Evolutionary conservation across 2,797 vertebrate genomes (phyloP).

Genomic region (Clarias fuscus): DNA sequence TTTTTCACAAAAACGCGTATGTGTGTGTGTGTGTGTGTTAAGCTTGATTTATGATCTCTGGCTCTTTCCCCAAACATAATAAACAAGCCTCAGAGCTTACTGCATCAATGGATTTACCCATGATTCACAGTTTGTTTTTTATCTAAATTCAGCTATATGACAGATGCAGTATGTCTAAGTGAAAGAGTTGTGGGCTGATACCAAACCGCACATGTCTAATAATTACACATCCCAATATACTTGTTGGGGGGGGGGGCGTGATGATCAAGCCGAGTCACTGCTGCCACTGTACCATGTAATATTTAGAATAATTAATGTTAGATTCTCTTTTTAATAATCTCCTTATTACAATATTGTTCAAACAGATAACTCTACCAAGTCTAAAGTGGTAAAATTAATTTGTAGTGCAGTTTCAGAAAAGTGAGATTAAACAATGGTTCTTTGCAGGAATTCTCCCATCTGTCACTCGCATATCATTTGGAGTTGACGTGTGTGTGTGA

Average conservation of each 20-base stretch:
- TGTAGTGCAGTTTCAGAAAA: no score
- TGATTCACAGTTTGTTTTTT: background rate
- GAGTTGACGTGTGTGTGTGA: no score
- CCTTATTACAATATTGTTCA: background rate
- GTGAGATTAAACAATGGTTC: no score
- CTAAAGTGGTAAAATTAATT: no score
- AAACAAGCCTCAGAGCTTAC: constrained; percentile 69
- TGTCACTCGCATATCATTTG: no score
- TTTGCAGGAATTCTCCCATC: no score
- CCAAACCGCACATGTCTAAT: background rate
- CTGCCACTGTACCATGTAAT: no score
- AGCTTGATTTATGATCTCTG: constrained; percentile 89
- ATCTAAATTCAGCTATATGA: constrained; percentile 46
- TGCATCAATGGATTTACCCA: constrained; percentile 44
- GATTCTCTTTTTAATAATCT: background rate
- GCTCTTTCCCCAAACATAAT: constrained; percentile 59
- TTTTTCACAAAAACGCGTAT: no score
- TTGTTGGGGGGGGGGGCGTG: no score
- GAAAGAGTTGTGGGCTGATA: background rate
- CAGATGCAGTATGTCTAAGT: background rate
- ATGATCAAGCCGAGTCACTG: no score
- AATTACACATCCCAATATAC: background rate
- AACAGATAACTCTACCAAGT: no score
- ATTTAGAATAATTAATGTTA: no score
- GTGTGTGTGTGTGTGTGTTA: constrained; percentile 82